These are phyloP conservation scores for Drosophila eugracilis DNA, from an alignment of 1,140 invertebrate genomes.

Conservation along the genomic window DNA sequence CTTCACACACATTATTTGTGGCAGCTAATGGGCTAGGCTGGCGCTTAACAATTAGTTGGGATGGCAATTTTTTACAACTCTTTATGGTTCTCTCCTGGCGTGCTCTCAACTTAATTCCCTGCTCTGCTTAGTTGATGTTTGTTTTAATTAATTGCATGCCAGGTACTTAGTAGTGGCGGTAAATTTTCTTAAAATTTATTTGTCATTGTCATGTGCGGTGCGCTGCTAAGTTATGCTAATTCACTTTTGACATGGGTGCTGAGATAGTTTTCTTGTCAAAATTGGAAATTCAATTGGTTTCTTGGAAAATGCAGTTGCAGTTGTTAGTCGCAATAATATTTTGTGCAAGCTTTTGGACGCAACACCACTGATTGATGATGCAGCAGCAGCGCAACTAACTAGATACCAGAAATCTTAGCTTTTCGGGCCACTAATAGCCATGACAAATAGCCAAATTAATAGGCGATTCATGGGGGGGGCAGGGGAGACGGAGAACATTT, in stretches of 20 bases:
- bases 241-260: conserved; percentile 67
- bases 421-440: conserved; percentile 60
- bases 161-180: conserved; percentile 64
- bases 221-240: conserved; percentile 72
- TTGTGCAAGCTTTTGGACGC: neutral
- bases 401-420: conserved; percentile 29
- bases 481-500: no score
- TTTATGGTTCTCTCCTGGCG: conserved; percentile 17
- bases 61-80: conserved; percentile 58
- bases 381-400: neutral
- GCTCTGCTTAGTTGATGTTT: conserved; percentile 53
- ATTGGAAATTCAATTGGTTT: conserved; percentile 65
- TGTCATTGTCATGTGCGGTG: conserved; percentile 70
- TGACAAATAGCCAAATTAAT: conserved; percentile 79
- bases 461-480: conserved; percentile 10
- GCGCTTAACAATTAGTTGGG: conserved; percentile 76
- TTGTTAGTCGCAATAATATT: conserved; percentile 26
- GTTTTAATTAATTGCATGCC: conserved; percentile 75
- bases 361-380: conserved; percentile 30
- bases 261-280: conserved; percentile 57
- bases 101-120: conserved; percentile 14
- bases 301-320: no score
- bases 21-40: conserved; percentile 63
- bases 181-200: conserved; percentile 74
- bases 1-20: conserved; percentile 44